Evolutionary conservation across 2,113 vertebrate genomes (phyloP), one percentile per base, ranked within the genome.

Genomic region (Lonchura striata): DNA sequence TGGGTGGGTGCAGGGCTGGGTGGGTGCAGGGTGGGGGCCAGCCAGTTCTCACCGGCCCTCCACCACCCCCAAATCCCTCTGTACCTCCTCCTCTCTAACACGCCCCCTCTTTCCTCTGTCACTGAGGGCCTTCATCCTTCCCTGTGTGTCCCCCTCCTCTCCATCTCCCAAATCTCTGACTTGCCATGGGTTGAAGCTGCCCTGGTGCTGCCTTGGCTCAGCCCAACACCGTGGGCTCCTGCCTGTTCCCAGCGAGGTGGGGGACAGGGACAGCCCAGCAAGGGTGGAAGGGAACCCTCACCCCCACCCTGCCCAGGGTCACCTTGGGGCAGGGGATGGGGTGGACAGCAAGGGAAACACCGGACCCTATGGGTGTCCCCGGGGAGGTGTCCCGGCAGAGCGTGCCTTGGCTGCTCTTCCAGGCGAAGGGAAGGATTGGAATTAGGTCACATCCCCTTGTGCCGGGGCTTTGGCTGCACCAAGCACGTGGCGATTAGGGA

Each of bases 381-480:
- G 0, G 66, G 78, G 77, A 89, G 49, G 28, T 49, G 81, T 50
- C 65, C 21, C 3, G 0, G 44, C 82, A 31, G 89, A 66, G 30
- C 39, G 11, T 85, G 96, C 79, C 56, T 86, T 90, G 89, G 82
- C 93, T 75, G 92, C 76, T 63, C 78, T 15, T 19, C 42, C n/a
- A 61, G 49, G 11, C 1, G 0, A 44, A 66, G 68, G 47, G 42
- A 80, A 86, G 52, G 75, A 77, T 15, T 30, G 7, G 97, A 94
- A 92, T 75, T 35, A 41, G 95, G 90, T 88, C 94, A 88, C 7
- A 31, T 86, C 64, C 72, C 82, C 90, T 95, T 88, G 88, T 90
- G 95, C 93, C 1, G 24, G 80, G 86, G 93, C 95, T 95, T 95
- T 93, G 90, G 88, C 87, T 94, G 74, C 57, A 24, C 4, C 4